Evolutionary conservation across 2,797 vertebrate species (phyloP), one percentile per base, ranked within the genome.

Genomic region (Glyptemys insculpta): DNA sequence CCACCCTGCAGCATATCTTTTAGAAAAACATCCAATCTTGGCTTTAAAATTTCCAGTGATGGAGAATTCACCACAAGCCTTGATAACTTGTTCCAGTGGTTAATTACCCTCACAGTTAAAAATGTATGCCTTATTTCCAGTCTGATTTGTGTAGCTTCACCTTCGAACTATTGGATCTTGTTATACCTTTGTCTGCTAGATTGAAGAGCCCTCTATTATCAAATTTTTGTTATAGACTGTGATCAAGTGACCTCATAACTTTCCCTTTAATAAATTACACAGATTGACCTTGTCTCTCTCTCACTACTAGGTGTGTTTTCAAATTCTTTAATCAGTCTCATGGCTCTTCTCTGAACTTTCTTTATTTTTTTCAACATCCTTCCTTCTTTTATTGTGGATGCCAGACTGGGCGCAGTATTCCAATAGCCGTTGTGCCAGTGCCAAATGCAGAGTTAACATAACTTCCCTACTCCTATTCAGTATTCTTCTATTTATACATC

Each of bases 191-290:
- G 23, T 83, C 90, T 90, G 41, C 49, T 85, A 27, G 95, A 34
- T 68, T 86, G 44, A 88, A 87, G 57, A 95, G 6, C 49, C 92
- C 52, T 59, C 3, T 15, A 52, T 12, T 78, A 34, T 82, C 6
- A n/a, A 2, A 52, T 79, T 89, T 91, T 3, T 0, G 2, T 29
- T 11, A 68, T 92, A 68, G 19, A 83, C 12, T 78, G 81, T 91
- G 76, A 90, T 72, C n/a, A 59, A 83, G 50, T n/a, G 87, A 47
- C 12, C 16, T 9, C 16, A 1, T 78, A 74, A 25, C 0, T 0
- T 80, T 96, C 89, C 90, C 29, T 87, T 25, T 86, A 80, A 79
- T 65, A 23, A 21, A 25, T 10, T 50, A 96, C 89, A 84, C 82
- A 16, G 59, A n/a, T 93, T 65, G 37, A 59, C 37, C 92, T 90